Conservation (phyloP, 2,888 invertebrate genomes). For the Protophormia terraenovae region DNA sequence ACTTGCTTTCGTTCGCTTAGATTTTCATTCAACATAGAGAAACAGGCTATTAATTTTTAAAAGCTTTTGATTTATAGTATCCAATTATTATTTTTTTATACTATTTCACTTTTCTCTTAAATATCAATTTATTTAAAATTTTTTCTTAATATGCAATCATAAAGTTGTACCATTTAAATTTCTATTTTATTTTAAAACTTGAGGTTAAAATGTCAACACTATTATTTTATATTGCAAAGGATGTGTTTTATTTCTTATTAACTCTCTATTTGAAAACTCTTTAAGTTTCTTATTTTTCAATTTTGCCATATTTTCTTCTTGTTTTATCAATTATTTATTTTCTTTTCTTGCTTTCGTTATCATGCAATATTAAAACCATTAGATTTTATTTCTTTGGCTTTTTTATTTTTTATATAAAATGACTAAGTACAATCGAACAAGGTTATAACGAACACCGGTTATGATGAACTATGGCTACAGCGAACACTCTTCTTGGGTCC, state of each 20-base stretch:
- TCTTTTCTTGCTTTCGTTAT: background rate
- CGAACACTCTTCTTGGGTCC: no score
- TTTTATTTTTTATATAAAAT: background rate
- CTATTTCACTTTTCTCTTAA: no score
- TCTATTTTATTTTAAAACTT: background rate
- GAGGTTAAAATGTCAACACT: background rate
- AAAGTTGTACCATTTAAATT: background rate
- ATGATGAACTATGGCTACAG: no score
- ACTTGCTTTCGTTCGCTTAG: no score
- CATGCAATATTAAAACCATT: constrained; percentile 15
- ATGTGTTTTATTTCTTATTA: background rate
- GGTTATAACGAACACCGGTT: no score
- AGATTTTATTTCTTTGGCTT: no score
- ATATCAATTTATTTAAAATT: no score
- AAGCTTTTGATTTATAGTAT: no score
- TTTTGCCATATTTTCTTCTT: background rate
- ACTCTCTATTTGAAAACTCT: background rate
- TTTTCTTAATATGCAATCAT: no score
- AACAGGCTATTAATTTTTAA: no score
- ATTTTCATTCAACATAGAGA: no score
- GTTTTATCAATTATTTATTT: constrained; percentile 14
- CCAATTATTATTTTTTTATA: no score
- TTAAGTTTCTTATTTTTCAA: background rate
- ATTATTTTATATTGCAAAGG: background rate
- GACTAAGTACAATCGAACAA: background rate